Evolutionary conservation across 2,797 vertebrate genomes (phyloP).

Genomic region (Brotula barbata): DNA sequence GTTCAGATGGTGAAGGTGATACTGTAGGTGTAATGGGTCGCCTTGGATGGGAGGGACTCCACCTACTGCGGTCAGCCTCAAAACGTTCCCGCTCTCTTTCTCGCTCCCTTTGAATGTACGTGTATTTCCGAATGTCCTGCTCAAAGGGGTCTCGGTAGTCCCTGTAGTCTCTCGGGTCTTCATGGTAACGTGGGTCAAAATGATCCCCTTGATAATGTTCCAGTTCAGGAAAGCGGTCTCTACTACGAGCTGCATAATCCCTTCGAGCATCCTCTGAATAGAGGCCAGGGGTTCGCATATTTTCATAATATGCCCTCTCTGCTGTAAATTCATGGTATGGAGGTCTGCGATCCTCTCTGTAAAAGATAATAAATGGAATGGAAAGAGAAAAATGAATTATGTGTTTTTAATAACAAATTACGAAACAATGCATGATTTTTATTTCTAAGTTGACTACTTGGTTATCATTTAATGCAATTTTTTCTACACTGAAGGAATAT

Average conservation of each 20-base stretch:
- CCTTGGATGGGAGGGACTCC: slow-evolving; percentile 92
- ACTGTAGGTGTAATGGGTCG: slow-evolving; percentile 88
- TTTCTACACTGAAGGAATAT: too few relatives aligned
- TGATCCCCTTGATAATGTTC: slow-evolving; percentile 96
- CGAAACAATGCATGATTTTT: too few relatives aligned
- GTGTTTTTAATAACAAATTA: too few relatives aligned
- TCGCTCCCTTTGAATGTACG: slow-evolving; percentile 92
- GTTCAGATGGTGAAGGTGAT: slow-evolving; percentile 90
- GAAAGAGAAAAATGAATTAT: slow-evolving; percentile 8
- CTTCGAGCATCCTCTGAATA: slow-evolving; percentile 93
- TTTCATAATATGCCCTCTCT: slow-evolving; percentile 95
- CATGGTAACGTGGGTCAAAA: slow-evolving; percentile 95
- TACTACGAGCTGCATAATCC: slow-evolving; percentile 91
- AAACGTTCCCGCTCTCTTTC: slow-evolving; percentile 93
- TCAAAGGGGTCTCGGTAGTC: slow-evolving; percentile 96
- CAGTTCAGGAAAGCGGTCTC: slow-evolving; percentile 93
- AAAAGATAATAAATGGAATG: slow-evolving; percentile 40
- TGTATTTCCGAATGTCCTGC: slow-evolving; percentile 97
- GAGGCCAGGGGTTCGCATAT: slow-evolving; percentile 87
- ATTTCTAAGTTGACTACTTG: too few relatives aligned
- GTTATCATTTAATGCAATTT: too few relatives aligned
- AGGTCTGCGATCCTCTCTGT: slow-evolving; percentile 92
- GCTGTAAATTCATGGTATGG: slow-evolving; percentile 92
- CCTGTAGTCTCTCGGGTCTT: slow-evolving; percentile 93
- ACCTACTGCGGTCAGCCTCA: slow-evolving; percentile 90